A percentile compares a stretch with the other conserved stretches of the same genome.
Conservation (phyloP, 2,113 vertebrate genomes). For the Chrysochloris asiatica region DNA sequence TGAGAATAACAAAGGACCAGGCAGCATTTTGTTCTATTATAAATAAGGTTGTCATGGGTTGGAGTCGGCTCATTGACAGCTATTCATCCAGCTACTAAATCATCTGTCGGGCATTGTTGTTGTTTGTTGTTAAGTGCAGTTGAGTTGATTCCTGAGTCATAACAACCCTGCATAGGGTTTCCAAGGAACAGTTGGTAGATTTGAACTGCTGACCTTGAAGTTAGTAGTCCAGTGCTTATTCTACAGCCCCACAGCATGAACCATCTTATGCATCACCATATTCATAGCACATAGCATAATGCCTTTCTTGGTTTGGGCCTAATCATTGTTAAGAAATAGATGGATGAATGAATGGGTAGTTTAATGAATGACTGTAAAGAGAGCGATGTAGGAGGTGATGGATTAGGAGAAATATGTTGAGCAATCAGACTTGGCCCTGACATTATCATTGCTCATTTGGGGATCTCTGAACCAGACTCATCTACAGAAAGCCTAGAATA, state of each 20-base stretch:
- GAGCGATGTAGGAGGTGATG: background rate
- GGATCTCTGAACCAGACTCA: slow-evolving; percentile 11
- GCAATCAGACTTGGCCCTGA: background rate
- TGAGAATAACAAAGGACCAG: background rate
- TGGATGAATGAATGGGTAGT: background rate
- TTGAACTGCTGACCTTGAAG: too few relatives aligned
- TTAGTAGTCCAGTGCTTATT: too few relatives aligned
- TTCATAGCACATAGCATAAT: background rate
- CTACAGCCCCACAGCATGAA: too few relatives aligned
- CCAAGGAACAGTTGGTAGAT: too few relatives aligned
- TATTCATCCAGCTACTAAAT: background rate
- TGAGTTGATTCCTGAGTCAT: too few relatives aligned
- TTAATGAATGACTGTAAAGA: background rate
- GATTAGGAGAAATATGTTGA: background rate
- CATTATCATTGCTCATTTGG: background rate
- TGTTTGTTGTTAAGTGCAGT: too few relatives aligned
- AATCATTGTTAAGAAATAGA: background rate
- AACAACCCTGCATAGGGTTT: too few relatives aligned
- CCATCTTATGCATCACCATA: background rate
- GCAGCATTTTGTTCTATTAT: background rate
- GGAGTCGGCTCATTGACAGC: background rate
- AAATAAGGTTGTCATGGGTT: background rate
- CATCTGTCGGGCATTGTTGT: background rate
- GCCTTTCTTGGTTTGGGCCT: background rate
- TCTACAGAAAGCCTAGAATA: slow-evolving; percentile 13